phyloP scores from a whole-genome alignment of 2,888 invertebrate species.

The Melinaea menophilus region DNA sequence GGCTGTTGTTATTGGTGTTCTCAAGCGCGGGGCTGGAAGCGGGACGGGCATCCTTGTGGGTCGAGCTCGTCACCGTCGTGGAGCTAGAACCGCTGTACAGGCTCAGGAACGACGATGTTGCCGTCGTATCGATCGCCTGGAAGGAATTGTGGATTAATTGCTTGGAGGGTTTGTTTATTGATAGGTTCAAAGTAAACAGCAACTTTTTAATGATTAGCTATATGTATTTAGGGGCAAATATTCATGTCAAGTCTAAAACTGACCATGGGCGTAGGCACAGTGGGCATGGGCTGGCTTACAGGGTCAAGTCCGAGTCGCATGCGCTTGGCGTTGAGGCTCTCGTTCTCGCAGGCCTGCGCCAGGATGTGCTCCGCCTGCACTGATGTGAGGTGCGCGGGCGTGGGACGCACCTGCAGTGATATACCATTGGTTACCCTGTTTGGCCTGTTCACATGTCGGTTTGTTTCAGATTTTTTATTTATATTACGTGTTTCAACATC shows the following conservation, averaged over 20 bases:
- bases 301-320: conserved; percentile 98
- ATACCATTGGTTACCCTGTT: conserved; percentile 2
- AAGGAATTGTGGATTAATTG: not conserved
- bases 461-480: no score
- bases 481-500: no score
- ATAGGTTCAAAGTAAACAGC: no score
- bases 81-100: conserved; percentile 72
- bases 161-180: no score
- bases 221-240: not conserved
- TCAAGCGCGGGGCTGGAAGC: conserved; percentile 45
- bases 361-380: conserved; percentile 97
- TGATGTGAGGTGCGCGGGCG: conserved; percentile 97
- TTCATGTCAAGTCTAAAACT: conserved; percentile 32
- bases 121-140: conserved; percentile 79
- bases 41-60: conserved; percentile 17
- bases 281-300: conserved; percentile 92
- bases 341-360: conserved; percentile 97
- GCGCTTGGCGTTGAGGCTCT: conserved; percentile 97
- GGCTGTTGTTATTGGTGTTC: conserved; percentile 66
- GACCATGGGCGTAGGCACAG: conserved; percentile 81
- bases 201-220: no score
- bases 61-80: conserved; percentile 48
- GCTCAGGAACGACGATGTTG: conserved; percentile 74
- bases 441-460: no score
- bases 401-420: conserved; percentile 87